Base-by-base conservation (phyloP, 2,888 invertebrate species). In the Polydrusus cervinus region DNA sequence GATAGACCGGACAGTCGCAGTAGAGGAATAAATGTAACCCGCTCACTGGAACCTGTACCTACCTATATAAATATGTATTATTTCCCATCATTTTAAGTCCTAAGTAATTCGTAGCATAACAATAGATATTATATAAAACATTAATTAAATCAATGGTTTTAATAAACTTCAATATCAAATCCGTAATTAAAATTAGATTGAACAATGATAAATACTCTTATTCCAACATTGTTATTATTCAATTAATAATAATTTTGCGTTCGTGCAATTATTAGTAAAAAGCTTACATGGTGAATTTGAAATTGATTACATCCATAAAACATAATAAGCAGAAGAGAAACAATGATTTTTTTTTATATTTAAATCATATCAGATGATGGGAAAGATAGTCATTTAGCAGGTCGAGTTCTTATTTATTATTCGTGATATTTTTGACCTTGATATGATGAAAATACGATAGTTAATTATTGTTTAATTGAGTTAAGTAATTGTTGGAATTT, bases 201-300 rank as follows among this genome's bases (percentile, higher is more conserved):
- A 51, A 14, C 20, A 51, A 51, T 51, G 51, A 51, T 51, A 51
- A 51, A 20, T 51, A 51, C 51, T 18, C 47, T 49, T 49, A 49
- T 49, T 16, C 47, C 47, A 16, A 49, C 20, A 51, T 51, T 51
- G 51, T 51, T 51, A 51, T 51, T 51, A 51, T 51, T 51, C 20
- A 51, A 51, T 51, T 51, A 51, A 51, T 51, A 51, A 20, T 51
- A 10, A 51, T 20, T 51, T 51, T 51, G 13, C 11, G 51, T 51
- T 51, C 51, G 51, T 51, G 51, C 51, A 51, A 51, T 51, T 51
- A 51, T 51, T 18, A 10, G 47, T 16, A 49, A 49, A 49, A 49
- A 51, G 51, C 51, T 51, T 51, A 20, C 20, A 51, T 51, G 51
- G 18, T 20, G 9, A 51, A 51, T 20, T 51, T 10, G 10, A 25